phyloP scores from a whole-genome alignment of 1,140 invertebrate species.

The Pseudomyrmex gracilis region DNA sequence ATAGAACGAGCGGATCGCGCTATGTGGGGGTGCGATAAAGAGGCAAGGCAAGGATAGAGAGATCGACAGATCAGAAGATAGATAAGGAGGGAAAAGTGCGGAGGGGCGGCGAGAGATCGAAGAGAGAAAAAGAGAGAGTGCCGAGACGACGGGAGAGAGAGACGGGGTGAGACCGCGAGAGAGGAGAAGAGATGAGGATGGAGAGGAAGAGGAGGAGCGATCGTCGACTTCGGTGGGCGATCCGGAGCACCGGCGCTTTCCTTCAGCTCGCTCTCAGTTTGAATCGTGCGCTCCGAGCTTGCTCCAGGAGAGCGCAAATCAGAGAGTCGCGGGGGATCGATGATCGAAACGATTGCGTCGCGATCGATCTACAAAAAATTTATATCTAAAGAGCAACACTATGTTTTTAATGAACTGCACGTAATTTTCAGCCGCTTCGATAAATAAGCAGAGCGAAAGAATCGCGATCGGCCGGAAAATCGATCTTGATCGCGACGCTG shows the following conservation, averaged over 20 bases:
- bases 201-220: slow-evolving; percentile 58
- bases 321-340: background rate
- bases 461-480: background rate
- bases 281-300: slow-evolving; percentile 70
- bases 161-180: background rate
- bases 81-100: slow-evolving; percentile 18
- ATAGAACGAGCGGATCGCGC: slow-evolving; percentile 27
- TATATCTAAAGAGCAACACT: background rate
- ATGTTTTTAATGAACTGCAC: background rate
- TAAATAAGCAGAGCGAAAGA: background rate
- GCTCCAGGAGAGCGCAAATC: slow-evolving; percentile 39
- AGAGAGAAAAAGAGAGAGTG: background rate
- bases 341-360: background rate
- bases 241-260: slow-evolving; percentile 45
- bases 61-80: slow-evolving; percentile 37
- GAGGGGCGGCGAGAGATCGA: slow-evolving; percentile 6
- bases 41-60: slow-evolving; percentile 20
- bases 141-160: slow-evolving; percentile 1
- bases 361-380: slow-evolving; percentile 9
- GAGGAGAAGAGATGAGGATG: slow-evolving; percentile 10
- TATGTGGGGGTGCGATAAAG: slow-evolving; percentile 48
- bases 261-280: slow-evolving; percentile 70
- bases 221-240: slow-evolving; percentile 66
- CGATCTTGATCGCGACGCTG: slow-evolving; percentile 4
- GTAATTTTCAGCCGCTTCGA: background rate